phyloP scores from a whole-genome alignment of 2,113 vertebrate genomes.

The Dryoscopus gambensis region DNA sequence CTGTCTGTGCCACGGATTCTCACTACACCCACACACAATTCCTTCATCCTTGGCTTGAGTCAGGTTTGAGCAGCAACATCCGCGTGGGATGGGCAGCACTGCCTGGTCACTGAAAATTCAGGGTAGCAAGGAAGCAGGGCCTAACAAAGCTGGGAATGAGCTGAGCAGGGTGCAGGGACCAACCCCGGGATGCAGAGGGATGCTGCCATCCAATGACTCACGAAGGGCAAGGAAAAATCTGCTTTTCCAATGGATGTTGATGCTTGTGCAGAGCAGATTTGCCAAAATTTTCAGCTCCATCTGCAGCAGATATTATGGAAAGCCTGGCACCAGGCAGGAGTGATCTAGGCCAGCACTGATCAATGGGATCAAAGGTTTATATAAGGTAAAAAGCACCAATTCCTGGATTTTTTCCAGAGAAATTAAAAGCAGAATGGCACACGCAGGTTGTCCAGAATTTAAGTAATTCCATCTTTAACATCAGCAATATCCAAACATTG shows the following conservation, averaged over 20 bases:
- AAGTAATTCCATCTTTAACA: not conserved
- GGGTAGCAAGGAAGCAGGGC: not conserved
- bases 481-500: not conserved
- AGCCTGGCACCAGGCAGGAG: not conserved
- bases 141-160: not conserved
- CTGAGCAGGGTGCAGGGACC: accelerated
- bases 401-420: not conserved
- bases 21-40: accelerated
- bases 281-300: not conserved
- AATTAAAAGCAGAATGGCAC: not conserved
- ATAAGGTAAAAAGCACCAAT: not conserved
- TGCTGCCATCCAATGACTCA: not conserved
- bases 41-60: accelerated
- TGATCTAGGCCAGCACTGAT: not conserved
- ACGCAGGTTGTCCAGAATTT: not conserved
- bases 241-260: not conserved
- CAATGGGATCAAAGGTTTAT: not conserved
- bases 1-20: accelerated
- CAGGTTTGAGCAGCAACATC: not conserved
- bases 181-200: not conserved
- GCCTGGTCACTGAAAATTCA: no score
- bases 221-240: not conserved
- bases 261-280: not conserved
- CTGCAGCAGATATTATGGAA: not conserved
- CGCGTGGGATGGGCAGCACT: accelerated